Base-by-base conservation (phyloP, 2,113 vertebrate genomes). In the Alouatta palliata region DNA sequence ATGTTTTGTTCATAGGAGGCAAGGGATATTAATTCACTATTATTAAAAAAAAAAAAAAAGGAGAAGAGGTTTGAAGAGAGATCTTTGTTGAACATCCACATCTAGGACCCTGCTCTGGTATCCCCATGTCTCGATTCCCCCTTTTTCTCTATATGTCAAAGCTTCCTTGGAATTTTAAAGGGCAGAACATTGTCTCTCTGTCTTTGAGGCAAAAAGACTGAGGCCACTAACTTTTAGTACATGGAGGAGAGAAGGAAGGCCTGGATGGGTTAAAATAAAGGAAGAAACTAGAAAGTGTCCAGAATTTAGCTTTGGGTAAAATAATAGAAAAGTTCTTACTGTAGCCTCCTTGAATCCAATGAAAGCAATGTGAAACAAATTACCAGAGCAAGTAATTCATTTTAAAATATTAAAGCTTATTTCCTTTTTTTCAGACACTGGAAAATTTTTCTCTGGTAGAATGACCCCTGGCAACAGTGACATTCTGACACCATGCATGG, bases 331-430 rank as follows among this genome's bases (percentile, higher is more conserved):
- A 71, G 3, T 76, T 81, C 37, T 85, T 71, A 83, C 3, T 27
- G 7, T 73, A 47, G 17, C 58, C 47, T 94, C 64, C 87, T 94
- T 82, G 47, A 49, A 97, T 90, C 58, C 61, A 94, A 56, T 93
- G 93, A 94, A 97, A 35, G 80, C 84, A 91, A 87, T 21, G 2
- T 80, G 82, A 97, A 97, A 97, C 80, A 96, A 98, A 80, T 27
- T 1, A 11, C 56, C 19, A 96, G 35, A 12, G 54, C 35, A 94
- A 87, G 66, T 90, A 93, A 90, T 97, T 98, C 75, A 95, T 94
- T 98, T 97, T 87, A 97, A 94, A 98, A 97, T 95, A 73, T 92
- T 96, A 89, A 95, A 90, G 40, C 95, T 97, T 96, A 96, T 92
- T 97, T 90, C 58, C 45, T 84, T 88, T 64, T 90, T 93, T 66